Base-by-base conservation (phyloP, 2,797 vertebrate genomes). In the Sebastes flavidus region DNA sequence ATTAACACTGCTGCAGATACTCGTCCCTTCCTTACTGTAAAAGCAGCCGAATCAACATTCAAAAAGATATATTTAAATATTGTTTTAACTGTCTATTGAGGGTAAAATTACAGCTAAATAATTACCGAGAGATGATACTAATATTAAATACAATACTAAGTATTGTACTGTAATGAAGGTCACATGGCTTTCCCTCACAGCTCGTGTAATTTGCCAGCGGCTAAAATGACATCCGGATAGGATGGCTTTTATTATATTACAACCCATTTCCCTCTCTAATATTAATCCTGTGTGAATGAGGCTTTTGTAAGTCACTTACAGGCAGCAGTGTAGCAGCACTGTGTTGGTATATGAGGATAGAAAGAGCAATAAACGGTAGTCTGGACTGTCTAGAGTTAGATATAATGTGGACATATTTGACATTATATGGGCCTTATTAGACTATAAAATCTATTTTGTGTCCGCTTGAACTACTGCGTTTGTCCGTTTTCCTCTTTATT, bases 231-330 rank as follows among this genome's bases (percentile, higher is more conserved):
- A 58, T 58, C 32, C 9, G 22, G 63, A 76, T 38, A 65, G 32
- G 56, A 61, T 1, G 12, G 63, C 65, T 73, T 72, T 71, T 52
- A 69, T 65, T 74, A 32, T 59, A 62, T 79, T 60, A 78, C 52
- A 34, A 25, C 36, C 59, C 27, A n/a, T 71, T 60, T 79, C 60
- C 63, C 36, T 68, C 66, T 65, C 20, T 67, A 9, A 59, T n/a
- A 65, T 59, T 56, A 62, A 80, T 69, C 32, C 24, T 32, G 24
- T 49, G 54, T 80, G 69, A 88, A 82, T 65, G 73, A 49, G 29
- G 56, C 73, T 68, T 72, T 84, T 86, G 78, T 80, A 14, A 38
- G 61, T 67, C 20, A 22, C 42, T 49, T 2, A 20, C 20, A 49
- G 46, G 25, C 20, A 32, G 66, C 3, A 2, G 22, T 10, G 60